Conservation (phyloP, 2,797 vertebrate species). For the Pipistrellus nathusii region DNA sequence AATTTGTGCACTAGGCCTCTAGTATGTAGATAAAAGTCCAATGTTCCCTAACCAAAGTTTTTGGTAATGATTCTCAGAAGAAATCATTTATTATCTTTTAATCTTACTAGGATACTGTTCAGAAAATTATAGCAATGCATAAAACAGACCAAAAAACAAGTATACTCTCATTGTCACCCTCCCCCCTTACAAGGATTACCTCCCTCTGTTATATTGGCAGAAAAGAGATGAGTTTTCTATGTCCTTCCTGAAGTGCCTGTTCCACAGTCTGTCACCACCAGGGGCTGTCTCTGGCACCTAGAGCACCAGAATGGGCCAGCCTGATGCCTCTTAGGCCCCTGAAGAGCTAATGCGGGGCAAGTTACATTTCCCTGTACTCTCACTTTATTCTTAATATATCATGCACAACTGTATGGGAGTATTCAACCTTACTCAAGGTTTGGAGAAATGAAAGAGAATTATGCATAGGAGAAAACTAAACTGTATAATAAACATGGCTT, state of each 20-base stretch:
- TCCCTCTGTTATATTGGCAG: neutral
- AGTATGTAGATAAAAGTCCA: neutral
- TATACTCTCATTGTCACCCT: neutral
- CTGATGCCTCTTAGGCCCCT: neutral
- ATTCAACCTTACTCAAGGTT: neutral
- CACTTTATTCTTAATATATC: neutral
- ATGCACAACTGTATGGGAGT: neutral
- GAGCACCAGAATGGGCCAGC: neutral
- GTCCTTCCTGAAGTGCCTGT: neutral
- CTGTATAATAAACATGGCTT: neutral
- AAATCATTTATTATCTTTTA: neutral
- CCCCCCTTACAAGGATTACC: neutral
- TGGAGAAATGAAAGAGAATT: constrained; percentile 4
- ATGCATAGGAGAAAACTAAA: neutral
- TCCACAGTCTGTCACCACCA: neutral
- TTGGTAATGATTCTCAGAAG: constrained; percentile 26
- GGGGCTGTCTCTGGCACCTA: neutral
- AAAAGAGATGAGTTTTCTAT: neutral
- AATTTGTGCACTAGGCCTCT: too few relatives aligned
- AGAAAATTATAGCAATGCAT: constrained; percentile 26
- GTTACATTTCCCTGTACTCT: neutral
- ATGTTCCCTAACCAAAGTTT: neutral
- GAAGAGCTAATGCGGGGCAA: neutral
- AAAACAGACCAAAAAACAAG: neutral
- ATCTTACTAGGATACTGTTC: neutral